Evolutionary conservation across 1,140 invertebrate species (phyloP).

Genomic region (Zaprionus vittiger): DNA sequence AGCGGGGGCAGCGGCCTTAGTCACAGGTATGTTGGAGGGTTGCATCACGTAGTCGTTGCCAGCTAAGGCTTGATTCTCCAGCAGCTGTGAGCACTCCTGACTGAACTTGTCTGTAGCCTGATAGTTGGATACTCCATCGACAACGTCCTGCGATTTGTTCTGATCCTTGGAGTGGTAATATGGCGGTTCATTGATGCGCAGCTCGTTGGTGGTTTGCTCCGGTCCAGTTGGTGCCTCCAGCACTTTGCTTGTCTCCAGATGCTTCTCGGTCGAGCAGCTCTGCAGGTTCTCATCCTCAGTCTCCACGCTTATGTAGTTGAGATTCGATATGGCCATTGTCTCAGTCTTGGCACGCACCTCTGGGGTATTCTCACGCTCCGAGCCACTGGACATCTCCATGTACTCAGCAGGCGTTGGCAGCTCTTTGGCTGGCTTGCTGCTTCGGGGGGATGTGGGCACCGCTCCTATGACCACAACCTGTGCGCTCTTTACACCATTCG

Average conservation of each 20-base stretch:
- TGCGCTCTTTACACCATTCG: slow-evolving; percentile 17
- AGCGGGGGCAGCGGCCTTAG: background rate
- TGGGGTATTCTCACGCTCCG: slow-evolving; percentile 76
- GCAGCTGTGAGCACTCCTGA: slow-evolving; percentile 80
- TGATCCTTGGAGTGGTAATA: slow-evolving; percentile 83
- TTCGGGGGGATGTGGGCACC: slow-evolving; percentile 42
- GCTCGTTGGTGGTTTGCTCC: slow-evolving; percentile 76
- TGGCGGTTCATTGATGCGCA: slow-evolving; percentile 79
- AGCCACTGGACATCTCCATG: slow-evolving; percentile 84
- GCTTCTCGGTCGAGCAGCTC: slow-evolving; percentile 66
- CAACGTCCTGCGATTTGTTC: slow-evolving; percentile 68
- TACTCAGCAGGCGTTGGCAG: slow-evolving; percentile 67
- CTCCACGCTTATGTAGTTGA: slow-evolving; percentile 83
- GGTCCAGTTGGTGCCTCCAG: slow-evolving; percentile 53
- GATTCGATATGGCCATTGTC: slow-evolving; percentile 80
- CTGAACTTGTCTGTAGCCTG: slow-evolving; percentile 77
- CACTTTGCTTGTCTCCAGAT: slow-evolving; percentile 70
- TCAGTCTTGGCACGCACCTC: slow-evolving; percentile 65
- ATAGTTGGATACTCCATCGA: slow-evolving; percentile 57
- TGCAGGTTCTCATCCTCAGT: slow-evolving; percentile 79
- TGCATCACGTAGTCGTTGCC: slow-evolving; percentile 82
- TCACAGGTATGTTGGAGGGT: slow-evolving; percentile 78
- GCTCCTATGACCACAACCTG: slow-evolving; percentile 74
- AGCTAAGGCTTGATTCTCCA: slow-evolving; percentile 70
- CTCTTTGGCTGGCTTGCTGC: slow-evolving; percentile 60